Evolutionary conservation across 2,888 invertebrate species (phyloP), one percentile per base, ranked within the genome.

Genomic region (Epinotia brunnichana): DNA sequence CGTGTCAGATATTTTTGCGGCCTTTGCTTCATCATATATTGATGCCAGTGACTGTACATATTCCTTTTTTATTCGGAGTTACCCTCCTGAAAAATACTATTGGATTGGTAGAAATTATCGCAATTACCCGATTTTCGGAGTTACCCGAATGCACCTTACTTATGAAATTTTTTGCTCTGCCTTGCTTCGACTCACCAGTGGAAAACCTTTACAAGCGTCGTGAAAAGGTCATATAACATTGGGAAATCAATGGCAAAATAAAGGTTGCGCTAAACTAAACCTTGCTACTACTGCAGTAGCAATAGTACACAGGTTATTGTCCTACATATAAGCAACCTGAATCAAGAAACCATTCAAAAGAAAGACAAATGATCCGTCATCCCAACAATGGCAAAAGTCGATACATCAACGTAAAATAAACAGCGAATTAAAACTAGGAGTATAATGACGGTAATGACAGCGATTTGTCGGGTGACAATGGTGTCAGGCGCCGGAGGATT

Each of bases 371-470:
- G 53, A 54, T 29, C 53, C 15, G 53, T 64, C 64, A 35, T n/a
- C 15, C 2, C n/a, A 63, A 64, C 64, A 64, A 64, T 53, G 15
- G 51, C 11, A 53, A 44, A n/a, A 19, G 53, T 29, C 53, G 64
- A 64, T 63, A 64, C 53, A 35, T 64, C 21, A 21, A 48, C 35
- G 64, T 53, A 64, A 64, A 64, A 64, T 64, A 64, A 64, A 64
- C 64, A 64, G 35, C 64, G 64, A 35, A 64, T 64, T 64, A 64
- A 63, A 63, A 53, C 51, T 57, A 57, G 29, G 62, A 13, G 21
- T 39, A 19, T 64, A 64, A 64, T 64, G 53, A 64, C 35, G 29
- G 35, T 41, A 61, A 61, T 64, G 64, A 64, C 64, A 64, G 39
- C 53, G 53, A 44, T 61, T 61, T 21, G 60, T 60, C 39, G 48